Evolutionary conservation across 53 echinoderm and acorn worm genomes (phyloP).

Genomic region (Apostichopus leukothele): DNA sequence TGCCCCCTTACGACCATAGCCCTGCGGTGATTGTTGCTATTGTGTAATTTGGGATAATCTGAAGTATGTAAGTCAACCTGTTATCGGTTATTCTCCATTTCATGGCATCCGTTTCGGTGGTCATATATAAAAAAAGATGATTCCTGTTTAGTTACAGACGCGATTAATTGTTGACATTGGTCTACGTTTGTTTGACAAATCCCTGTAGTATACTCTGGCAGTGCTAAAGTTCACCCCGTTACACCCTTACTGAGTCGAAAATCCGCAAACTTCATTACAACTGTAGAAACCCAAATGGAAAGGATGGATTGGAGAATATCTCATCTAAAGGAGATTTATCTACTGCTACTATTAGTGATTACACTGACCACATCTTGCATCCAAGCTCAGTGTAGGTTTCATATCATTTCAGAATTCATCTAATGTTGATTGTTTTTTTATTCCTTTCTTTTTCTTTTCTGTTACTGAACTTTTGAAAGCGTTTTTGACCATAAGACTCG

Average conservation of each 20-base stretch:
- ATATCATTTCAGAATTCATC: neutral
- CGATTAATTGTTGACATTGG: too few species aligned
- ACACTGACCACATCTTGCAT: neutral
- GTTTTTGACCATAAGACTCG: neutral
- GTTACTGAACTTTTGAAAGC: neutral
- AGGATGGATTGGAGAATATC: neutral
- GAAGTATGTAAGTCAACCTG: too few species aligned
- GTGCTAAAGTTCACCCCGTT: neutral
- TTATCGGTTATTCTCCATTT: too few species aligned
- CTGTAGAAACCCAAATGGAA: neutral
- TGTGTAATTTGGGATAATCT: too few species aligned
- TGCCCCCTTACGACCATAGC: too few species aligned
- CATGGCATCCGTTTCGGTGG: too few species aligned
- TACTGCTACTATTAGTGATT: neutral
- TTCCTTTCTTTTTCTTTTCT: neutral
- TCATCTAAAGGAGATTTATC: neutral
- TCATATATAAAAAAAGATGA: too few species aligned
- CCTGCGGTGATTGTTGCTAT: too few species aligned
- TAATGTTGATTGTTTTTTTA: neutral
- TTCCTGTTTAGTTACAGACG: too few species aligned
- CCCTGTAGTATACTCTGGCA: too few species aligned
- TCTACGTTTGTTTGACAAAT: too few species aligned
- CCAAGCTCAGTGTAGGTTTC: neutral
- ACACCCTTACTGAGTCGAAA: neutral
- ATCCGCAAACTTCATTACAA: neutral